Base-by-base conservation (phyloP, 2,888 invertebrate genomes). In the Dione juno region DNA sequence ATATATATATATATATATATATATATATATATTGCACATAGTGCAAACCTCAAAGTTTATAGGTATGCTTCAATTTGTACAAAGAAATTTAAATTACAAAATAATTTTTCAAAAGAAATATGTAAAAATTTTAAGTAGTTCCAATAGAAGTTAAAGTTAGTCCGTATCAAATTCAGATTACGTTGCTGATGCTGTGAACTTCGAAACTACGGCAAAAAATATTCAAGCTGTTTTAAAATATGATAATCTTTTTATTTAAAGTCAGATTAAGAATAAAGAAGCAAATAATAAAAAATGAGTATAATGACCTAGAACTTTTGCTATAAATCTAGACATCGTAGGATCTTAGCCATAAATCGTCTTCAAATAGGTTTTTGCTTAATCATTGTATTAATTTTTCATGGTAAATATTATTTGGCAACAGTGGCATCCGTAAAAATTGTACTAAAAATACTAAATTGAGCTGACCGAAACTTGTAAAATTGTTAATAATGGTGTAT, bases 81-180 rank as follows among this genome's bases (percentile, higher is more conserved):
- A 61, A 45, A 50, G 35, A 16, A 64, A 37, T n/a, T 50, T 19
- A 9, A 50, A 50, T 50, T 50, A 50, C 37, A 14, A 37, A 19
- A 64, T 16, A 35, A 8, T 45, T 16, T 48, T 37, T 19, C 9
- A 64, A 50, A 48, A 50, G 61, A 64, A 48, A 64, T 50, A 64
- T 64, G 50, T 14, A 50, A 64, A 64, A 64, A 9, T 21, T 64
- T 50, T 50, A 50, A 64, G 50, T 64, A 64, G 37, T 64, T 64
- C 19, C 37, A 64, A 64, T 64, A 16, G 35, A 48, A 48, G 13
- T 48, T 64, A 50, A 61, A 50, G 37, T 64, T 50, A 50, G 64
- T 50, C 48, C 64, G 64, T 64, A 64, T 64, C 50, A 64, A 50
- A 64, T 50, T 64, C 50, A 64, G 64, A 64, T 64, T 64, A 64